These are phyloP conservation scores for Drosophila murphyi DNA, from an alignment of 1,140 invertebrate species.

Conservation along the genomic window DNA sequence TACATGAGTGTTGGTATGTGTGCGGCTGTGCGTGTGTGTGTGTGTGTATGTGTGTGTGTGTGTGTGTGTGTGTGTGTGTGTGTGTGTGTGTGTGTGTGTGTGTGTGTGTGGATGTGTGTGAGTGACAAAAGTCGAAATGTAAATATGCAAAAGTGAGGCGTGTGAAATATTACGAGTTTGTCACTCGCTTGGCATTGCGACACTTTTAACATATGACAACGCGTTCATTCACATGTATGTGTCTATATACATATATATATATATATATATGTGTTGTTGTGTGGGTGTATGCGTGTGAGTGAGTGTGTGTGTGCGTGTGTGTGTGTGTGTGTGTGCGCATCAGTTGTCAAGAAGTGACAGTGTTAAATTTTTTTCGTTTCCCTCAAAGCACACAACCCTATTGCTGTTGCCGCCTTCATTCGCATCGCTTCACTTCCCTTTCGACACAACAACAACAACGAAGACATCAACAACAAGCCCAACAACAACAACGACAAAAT, in stretches of 20 bases:
- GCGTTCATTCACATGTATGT: conserved; percentile 34
- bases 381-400: neutral
- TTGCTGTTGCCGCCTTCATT: neutral
- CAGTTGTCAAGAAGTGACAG: conserved; percentile 70
- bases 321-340: conserved; percentile 19
- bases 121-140: conserved; percentile 48
- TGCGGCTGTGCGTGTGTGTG: neutral
- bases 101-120: conserved; percentile 12
- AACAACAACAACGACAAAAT: neutral
- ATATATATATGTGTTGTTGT: neutral
- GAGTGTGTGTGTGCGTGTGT: conserved; percentile 9
- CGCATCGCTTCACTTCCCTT: conserved; percentile 12
- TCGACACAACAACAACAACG: conserved; percentile 12
- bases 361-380: conserved; percentile 64
- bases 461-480: too few species aligned
- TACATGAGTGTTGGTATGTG: too few species aligned
- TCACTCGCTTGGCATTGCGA: conserved; percentile 11
- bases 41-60: neutral
- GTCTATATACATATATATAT: too few species aligned
- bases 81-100: neutral
- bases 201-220: conserved; percentile 51
- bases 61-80: neutral
- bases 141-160: conserved; percentile 46
- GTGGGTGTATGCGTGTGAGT: conserved; percentile 8
- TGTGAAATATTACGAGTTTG: conserved; percentile 39